Percentiles rank a stretch among this genome's conserved stretches.
Evolutionary conservation across 2,888 invertebrate genomes (phyloP).

Genomic region (Amorpha juglandis): DNA sequence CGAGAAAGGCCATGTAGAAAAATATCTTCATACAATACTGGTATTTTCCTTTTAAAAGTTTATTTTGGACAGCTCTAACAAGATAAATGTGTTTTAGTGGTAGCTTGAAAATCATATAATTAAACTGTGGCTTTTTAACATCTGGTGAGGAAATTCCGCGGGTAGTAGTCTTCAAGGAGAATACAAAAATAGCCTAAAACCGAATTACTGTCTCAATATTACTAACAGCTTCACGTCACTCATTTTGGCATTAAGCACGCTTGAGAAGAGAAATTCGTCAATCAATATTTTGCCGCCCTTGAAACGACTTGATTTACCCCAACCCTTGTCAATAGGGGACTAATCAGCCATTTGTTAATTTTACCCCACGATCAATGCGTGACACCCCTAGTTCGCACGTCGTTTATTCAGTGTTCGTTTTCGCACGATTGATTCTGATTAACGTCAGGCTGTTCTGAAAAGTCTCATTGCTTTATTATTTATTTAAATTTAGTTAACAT

Average conservation of each 20-base stretch:
- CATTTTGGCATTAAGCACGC: not conserved
- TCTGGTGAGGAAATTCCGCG: too few species aligned
- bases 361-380: slow-evolving; percentile 10
- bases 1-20: too few species aligned
- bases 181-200: not conserved
- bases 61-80: too few species aligned
- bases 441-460: not conserved
- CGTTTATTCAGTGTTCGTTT: slow-evolving; percentile 7
- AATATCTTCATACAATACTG: too few species aligned
- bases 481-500: too few species aligned
- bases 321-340: slow-evolving; percentile 21
- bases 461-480: not conserved
- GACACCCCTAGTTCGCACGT: slow-evolving; percentile 16
- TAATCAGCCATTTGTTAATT: slow-evolving; percentile 22
- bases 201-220: not conserved
- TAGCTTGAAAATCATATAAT: too few species aligned
- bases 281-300: slow-evolving; percentile 19
- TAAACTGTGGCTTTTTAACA: too few species aligned
- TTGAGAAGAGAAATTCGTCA: slow-evolving; percentile 2
- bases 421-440: not conserved
- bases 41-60: too few species aligned
- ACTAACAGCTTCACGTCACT: not conserved
- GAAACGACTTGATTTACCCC: slow-evolving; percentile 6
- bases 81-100: too few species aligned
- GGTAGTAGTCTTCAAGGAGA: not conserved